Evolutionary conservation across 2,888 invertebrate genomes (phyloP).

Genomic region (Pseudococcus viburni): DNA sequence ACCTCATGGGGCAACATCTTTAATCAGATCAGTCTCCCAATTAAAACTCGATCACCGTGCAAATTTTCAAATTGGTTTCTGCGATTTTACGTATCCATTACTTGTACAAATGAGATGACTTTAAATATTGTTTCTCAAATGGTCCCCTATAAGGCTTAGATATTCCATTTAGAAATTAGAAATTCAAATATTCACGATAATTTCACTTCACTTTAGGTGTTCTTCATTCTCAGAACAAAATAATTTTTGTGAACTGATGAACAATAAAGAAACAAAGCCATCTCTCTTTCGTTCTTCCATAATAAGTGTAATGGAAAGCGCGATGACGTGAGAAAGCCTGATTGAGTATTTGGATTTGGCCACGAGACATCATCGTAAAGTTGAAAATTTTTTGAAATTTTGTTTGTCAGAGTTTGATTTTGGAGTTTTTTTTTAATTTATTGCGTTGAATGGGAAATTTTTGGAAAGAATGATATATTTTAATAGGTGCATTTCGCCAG

Average conservation of each 20-base stretch:
- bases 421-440: no score
- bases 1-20: not conserved
- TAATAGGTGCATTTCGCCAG: no score
- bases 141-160: not conserved
- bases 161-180: not conserved
- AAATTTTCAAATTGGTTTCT: not conserved
- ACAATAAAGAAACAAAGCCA: slow-evolving; percentile 38
- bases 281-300: not conserved
- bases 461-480: no score
- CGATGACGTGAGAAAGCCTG: not conserved
- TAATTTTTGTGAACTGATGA: slow-evolving; percentile 42
- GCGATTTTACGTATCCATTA: not conserved
- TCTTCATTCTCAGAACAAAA: slow-evolving; percentile 37
- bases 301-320: not conserved
- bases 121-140: not conserved
- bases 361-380: not conserved
- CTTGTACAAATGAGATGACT: not conserved
- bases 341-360: not conserved
- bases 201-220: slow-evolving; percentile 1
- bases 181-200: not conserved
- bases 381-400: not conserved
- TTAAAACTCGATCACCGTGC: slow-evolving; percentile 10
- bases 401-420: not conserved
- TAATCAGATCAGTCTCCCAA: not conserved
- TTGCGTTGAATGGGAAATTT: no score